phyloP scores from a whole-genome alignment of 2,797 vertebrate species.

The Rhabdomys pumilio region DNA sequence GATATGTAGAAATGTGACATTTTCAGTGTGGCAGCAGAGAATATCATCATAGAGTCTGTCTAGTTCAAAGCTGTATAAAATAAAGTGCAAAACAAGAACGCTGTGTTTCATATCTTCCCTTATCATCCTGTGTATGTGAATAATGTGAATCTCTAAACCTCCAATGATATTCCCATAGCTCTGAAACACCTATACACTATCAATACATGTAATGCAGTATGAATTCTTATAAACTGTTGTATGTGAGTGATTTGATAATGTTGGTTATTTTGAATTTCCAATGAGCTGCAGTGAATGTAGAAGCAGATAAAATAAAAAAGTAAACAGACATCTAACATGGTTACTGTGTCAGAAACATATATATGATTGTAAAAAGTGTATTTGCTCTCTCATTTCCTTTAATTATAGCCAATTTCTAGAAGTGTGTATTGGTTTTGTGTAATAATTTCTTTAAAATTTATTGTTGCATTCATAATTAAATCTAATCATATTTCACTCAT shows the following conservation, averaged over 20 bases:
- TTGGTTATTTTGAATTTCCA: not conserved
- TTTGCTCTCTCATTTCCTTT: not conserved
- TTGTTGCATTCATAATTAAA: not conserved
- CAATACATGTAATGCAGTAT: not conserved
- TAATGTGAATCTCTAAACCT: slow-evolving; percentile 1
- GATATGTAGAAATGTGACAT: not conserved
- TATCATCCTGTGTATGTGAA: not conserved
- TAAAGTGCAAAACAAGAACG: slow-evolving; percentile 10
- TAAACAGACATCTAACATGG: not conserved
- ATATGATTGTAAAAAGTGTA: not conserved
- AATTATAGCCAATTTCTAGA: not conserved
- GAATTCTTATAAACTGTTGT: not conserved
- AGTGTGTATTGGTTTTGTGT: not conserved
- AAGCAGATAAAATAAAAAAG: not conserved
- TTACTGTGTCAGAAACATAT: not conserved
- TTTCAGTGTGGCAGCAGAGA: slow-evolving; percentile 48
- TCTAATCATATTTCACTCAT: not conserved
- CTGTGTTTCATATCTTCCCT: not conserved
- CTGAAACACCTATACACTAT: not conserved
- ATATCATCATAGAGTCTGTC: slow-evolving; percentile 18
- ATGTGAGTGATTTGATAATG: not conserved
- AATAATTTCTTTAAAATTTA: not conserved
- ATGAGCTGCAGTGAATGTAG: not conserved
- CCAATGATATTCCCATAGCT: not conserved
- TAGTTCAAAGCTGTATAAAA: slow-evolving; percentile 25